These are phyloP conservation scores for Cyrtodaria siliqua DNA, from an alignment of 2,888 invertebrate species.

Conservation along the genomic window DNA sequence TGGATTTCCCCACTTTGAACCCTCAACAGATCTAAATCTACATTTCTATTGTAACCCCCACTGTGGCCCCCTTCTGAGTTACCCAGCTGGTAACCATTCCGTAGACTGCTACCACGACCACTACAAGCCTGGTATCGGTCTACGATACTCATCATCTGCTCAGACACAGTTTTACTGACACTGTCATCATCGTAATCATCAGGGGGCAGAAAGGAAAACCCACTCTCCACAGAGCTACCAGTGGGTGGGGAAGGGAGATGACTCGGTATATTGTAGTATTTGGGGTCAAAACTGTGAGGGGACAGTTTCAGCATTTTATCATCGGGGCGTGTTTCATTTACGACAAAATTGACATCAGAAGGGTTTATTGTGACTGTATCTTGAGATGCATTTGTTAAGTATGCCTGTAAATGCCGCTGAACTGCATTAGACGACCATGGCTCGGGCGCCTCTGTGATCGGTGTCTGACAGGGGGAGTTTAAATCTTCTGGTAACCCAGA, in stretches of 20 bases:
- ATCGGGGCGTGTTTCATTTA: too few species aligned
- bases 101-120: slow-evolving; percentile 1
- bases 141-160: slow-evolving; percentile 52
- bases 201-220: slow-evolving; percentile 50
- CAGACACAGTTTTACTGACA: slow-evolving; percentile 36
- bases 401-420: slow-evolving; percentile 9
- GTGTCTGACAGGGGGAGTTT: slow-evolving; percentile 16
- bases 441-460: neutral
- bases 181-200: slow-evolving; percentile 38
- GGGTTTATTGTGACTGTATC: slow-evolving; percentile 17
- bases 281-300: slow-evolving; percentile 51
- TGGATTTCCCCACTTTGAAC: slow-evolving; percentile 33
- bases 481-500: slow-evolving; percentile 44
- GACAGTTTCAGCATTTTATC: slow-evolving; percentile 37
- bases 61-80: slow-evolving; percentile 3
- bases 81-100: neutral
- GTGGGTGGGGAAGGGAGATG: slow-evolving; percentile 46
- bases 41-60: slow-evolving; percentile 29
- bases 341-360: slow-evolving; percentile 28
- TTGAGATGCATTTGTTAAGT: slow-evolving; percentile 18
- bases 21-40: slow-evolving; percentile 27
- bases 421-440: neutral
- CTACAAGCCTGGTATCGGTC: slow-evolving; percentile 39
- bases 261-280: neutral
- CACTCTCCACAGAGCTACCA: slow-evolving; percentile 26